Percentiles rank a stretch among this genome's conserved stretches.
phyloP scores from a whole-genome alignment of 2,888 invertebrate species.

The Bibio marci region DNA sequence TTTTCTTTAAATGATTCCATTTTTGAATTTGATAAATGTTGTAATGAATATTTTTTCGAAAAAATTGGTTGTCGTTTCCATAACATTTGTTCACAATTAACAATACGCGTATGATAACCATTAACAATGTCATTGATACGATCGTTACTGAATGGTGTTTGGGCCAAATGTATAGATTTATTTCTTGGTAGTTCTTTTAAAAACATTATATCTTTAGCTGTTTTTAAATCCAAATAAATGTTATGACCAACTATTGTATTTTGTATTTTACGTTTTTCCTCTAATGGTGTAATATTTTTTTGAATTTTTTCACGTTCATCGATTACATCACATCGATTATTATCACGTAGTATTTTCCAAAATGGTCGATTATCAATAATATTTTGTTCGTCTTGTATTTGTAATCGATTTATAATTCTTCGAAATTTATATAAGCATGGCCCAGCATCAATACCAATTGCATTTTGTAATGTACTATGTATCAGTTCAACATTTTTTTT shows the following conservation, averaged over 20 bases:
- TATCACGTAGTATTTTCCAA: neutral
- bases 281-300: neutral
- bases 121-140: neutral
- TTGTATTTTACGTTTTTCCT: neutral
- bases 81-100: conserved; percentile 20
- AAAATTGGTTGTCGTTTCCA: conserved; percentile 22
- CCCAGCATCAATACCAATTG: neutral
- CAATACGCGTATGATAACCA: neutral
- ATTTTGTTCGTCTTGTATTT: neutral
- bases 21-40: conserved; percentile 12
- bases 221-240: neutral
- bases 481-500: neutral
- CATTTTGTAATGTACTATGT: neutral
- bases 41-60: conserved; percentile 16
- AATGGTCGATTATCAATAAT: neutral
- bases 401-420: neutral
- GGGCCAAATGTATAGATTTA: neutral
- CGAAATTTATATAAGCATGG: neutral
- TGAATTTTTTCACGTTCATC: neutral
- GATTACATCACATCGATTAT: neutral
- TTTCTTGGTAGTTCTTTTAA: neutral
- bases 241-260: neutral
- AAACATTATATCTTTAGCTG: neutral
- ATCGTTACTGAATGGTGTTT: neutral
- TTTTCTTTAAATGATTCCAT: conserved; percentile 14